Evolutionary conservation across 2,113 vertebrate genomes (phyloP), one percentile per base, ranked within the genome.

Genomic region (Steatornis caripensis): DNA sequence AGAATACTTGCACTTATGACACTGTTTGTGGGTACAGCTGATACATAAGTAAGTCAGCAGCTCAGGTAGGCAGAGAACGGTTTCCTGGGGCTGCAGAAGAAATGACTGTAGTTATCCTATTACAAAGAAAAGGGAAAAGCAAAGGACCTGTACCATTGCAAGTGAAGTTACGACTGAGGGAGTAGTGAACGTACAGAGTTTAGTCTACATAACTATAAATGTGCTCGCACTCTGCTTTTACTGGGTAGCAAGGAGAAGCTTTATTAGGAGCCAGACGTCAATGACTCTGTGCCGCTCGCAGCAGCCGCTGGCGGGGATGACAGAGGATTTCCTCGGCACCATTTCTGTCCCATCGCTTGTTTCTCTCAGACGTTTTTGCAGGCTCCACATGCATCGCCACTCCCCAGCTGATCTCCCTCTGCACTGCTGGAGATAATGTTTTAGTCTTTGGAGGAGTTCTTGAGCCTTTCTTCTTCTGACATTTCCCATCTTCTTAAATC

Each of bases 131-230:
- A 4, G 30, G 43, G 9, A n/a, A 54, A 3, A 12, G 43, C 14
- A 34, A 48, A 36, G 24, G 14, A n/a, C 11, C 8, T 6, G 1
- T 6, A 10, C 15, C 20, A 0, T 0, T 20, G 27, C 49, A 1
- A 2, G 30, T 0, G 1, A 17, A 15, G 24, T 2, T 10, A 5
- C 7, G 12, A 3, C 4, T 1, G 43, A 9, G 77, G 34, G 51
- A n/a, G 10, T 1, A n/a, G n/a, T 30, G 48, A 11, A 10, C 0
- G 0, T 1, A 8, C 9, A 1, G 9, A 36, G 26, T 5, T n/a
- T 2, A 2, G 17, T 6, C 70, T 21, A 2, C 1, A 3, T 36
- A 6, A 3, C 23, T 34, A 6, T 7, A 16, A 37, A 10, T 1
- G 15, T 10, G 30, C 51, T 46, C 5, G 14, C 11, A 1, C 23